Conservation (phyloP, 2,797 vertebrate genomes). For the Meriones psammophilus region DNA sequence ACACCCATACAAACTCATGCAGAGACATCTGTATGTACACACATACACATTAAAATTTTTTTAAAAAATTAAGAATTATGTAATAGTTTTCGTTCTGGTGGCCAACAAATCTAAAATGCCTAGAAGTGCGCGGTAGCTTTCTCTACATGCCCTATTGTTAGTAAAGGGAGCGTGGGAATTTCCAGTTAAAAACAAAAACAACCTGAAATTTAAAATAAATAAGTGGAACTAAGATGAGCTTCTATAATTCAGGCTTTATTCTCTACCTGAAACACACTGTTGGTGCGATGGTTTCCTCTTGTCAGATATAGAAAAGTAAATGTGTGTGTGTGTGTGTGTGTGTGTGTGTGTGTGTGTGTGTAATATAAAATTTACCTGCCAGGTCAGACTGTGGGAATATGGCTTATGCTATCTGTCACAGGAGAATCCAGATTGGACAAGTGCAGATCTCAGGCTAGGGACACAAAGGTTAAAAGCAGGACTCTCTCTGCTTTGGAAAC, state of each 20-base stretch:
- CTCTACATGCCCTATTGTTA: background rate
- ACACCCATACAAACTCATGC: background rate
- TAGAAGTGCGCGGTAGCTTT: background rate
- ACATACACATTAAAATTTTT: background rate
- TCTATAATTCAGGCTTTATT: conserved; percentile 27
- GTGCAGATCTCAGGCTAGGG: conserved; percentile 29
- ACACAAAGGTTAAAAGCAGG: conserved; percentile 68
- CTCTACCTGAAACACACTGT: background rate
- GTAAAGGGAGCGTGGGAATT: background rate
- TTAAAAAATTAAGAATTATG: background rate
- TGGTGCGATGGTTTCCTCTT: conserved; percentile 48
- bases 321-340: background rate
- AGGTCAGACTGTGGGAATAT: conserved; percentile 69
- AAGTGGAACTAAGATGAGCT: background rate
- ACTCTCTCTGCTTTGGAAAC: background rate
- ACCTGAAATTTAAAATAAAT: background rate
- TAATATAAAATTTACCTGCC: conserved; percentile 52
- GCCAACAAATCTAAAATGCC: background rate
- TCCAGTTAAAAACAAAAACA: background rate
- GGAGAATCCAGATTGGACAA: conserved; percentile 63
- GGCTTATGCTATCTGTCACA: conserved; percentile 74
- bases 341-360: background rate
- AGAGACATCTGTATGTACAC: background rate
- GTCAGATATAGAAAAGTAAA: conserved; percentile 51
- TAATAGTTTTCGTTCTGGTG: conserved; percentile 4